Percentiles rank a stretch among this genome's conserved stretches.
phyloP scores from a whole-genome alignment of 2,797 vertebrate species.

The Vireo griseus region DNA sequence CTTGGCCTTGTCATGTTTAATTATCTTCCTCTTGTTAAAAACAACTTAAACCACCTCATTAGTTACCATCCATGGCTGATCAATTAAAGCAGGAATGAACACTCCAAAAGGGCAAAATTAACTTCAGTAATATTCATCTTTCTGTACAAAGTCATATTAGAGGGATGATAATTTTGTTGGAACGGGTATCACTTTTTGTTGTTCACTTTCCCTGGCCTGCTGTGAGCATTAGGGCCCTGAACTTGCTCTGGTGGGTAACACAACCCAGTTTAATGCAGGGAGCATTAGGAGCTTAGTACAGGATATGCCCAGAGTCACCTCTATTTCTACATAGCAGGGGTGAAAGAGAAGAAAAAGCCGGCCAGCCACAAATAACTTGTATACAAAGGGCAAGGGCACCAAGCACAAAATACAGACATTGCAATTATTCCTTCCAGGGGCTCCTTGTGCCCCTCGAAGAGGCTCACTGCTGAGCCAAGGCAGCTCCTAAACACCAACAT shows the following conservation, averaged over 20 bases:
- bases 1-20: neutral
- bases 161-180: neutral
- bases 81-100: neutral
- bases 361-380: neutral
- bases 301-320: neutral
- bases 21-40: neutral
- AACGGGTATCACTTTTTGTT: neutral
- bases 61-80: neutral
- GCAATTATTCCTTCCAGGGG: neutral
- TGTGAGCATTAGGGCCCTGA: neutral
- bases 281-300: neutral
- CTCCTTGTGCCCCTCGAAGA: fast-evolving
- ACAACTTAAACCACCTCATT: neutral
- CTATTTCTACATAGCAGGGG: neutral
- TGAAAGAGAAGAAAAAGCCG: neutral
- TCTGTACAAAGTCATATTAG: neutral
- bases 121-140: neutral
- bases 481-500: neutral
- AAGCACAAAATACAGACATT: neutral
- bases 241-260: neutral
- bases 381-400: neutral
- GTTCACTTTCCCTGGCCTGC: neutral
- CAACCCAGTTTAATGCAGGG: neutral
- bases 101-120: neutral
- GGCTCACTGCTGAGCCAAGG: neutral